phyloP scores from a whole-genome alignment of 2,888 invertebrate species.

The Papilio protenor region DNA sequence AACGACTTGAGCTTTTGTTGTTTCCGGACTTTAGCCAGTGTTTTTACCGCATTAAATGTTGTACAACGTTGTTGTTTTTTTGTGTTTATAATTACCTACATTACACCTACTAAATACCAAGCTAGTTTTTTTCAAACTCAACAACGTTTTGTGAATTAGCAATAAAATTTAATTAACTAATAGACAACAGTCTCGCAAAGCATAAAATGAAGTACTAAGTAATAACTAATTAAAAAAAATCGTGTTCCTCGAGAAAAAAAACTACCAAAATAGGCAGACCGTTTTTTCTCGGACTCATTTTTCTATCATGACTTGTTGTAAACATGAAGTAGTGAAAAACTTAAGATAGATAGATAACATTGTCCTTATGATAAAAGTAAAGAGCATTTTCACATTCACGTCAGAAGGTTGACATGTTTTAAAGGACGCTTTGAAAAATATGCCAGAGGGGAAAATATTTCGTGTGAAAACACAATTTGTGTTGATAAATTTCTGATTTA shows the following conservation, averaged over 20 bases:
- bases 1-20: slow-evolving; percentile 1
- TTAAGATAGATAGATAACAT: slow-evolving; percentile 7
- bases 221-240: no score
- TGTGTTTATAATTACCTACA: neutral
- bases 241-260: no score
- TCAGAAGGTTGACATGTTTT: slow-evolving; percentile 15
- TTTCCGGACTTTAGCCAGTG: neutral
- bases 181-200: neutral
- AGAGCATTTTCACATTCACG: slow-evolving; percentile 24
- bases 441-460: neutral
- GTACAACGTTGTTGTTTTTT: neutral
- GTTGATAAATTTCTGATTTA: neutral
- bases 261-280: no score
- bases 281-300: neutral
- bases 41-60: neutral
- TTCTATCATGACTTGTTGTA: neutral
- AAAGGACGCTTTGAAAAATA: slow-evolving; percentile 15
- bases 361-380: neutral
- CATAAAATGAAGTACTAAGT: no score
- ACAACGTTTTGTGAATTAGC: neutral
- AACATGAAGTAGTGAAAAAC: neutral
- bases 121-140: neutral
- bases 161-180: neutral
- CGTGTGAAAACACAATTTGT: slow-evolving; percentile 9
- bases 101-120: neutral